These are phyloP conservation scores for Pollachius pollachius DNA, from an alignment of 2,113 vertebrate species.

Conservation along the genomic window DNA sequence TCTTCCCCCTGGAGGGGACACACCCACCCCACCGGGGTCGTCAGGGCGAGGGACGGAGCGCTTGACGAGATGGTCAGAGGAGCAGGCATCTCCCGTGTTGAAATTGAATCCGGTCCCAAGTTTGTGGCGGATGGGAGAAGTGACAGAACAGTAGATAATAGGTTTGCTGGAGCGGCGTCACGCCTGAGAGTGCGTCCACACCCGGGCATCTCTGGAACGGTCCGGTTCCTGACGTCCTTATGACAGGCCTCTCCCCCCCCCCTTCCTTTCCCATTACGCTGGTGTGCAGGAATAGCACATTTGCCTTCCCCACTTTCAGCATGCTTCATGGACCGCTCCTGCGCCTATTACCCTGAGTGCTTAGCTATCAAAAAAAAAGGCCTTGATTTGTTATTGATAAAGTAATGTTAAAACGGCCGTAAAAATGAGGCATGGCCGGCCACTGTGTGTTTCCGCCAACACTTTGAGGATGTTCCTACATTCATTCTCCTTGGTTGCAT, in stretches of 20 bases:
- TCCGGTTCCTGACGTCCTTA: slow-evolving; percentile 66
- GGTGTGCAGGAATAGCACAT: slow-evolving; percentile 58
- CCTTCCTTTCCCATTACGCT: slow-evolving; percentile 53
- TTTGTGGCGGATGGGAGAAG: slow-evolving; percentile 73
- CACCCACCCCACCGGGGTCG: slow-evolving; percentile 40
- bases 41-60: slow-evolving; percentile 29
- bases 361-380: slow-evolving; percentile 67
- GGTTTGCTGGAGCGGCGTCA: slow-evolving; percentile 78
- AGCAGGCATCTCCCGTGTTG: slow-evolving; percentile 67
- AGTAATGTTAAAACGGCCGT: slow-evolving; percentile 62
- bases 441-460: slow-evolving; percentile 42
- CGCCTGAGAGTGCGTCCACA: slow-evolving; percentile 76
- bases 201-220: slow-evolving; percentile 73
- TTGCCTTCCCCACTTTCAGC: slow-evolving; percentile 54
- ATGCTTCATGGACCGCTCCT: slow-evolving; percentile 54
- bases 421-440: slow-evolving; percentile 60
- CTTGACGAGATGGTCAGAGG: slow-evolving; percentile 55
- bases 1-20: slow-evolving; percentile 59
- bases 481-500: slow-evolving; percentile 36
- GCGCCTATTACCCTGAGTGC: slow-evolving; percentile 61
- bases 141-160: slow-evolving; percentile 80
- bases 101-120: slow-evolving; percentile 78
- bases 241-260: slow-evolving; percentile 70
- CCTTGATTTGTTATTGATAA: slow-evolving; percentile 74
- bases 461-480: slow-evolving; percentile 17